These are phyloP conservation scores for Lamprotornis superbus DNA, from an alignment of 2,113 vertebrate species.

Conservation along the genomic window DNA sequence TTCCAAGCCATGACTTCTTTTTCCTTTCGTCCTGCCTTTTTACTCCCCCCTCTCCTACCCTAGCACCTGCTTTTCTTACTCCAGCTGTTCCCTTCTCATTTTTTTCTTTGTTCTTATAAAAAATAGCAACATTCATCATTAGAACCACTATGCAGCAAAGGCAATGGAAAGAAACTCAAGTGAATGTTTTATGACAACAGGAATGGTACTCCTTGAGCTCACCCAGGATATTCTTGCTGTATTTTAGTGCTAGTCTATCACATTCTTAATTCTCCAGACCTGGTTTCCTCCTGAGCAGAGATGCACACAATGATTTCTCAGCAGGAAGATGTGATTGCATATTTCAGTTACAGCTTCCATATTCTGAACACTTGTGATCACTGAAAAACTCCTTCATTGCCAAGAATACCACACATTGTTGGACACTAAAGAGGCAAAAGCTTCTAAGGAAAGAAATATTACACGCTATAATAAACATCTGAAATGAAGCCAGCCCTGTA, in stretches of 20 bases:
- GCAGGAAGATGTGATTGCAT: neutral
- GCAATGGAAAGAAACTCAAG: neutral
- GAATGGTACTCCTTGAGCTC: neutral
- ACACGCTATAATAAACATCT: neutral
- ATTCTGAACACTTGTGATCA: neutral
- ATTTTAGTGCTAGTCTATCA: neutral
- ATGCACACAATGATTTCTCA: neutral
- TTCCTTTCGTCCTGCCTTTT: neutral
- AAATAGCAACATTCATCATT: neutral
- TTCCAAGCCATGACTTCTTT: neutral
- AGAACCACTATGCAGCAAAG: neutral
- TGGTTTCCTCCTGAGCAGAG: neutral
- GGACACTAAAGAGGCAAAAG: neutral
- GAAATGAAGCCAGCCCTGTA: neutral
- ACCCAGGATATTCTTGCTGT: neutral
- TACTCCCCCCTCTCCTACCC: neutral
- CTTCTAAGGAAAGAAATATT: neutral
- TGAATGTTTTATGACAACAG: neutral
- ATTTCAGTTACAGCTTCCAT: neutral
- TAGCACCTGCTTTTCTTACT: neutral
- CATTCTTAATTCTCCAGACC: neutral
- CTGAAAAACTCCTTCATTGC: neutral
- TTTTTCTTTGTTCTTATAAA: neutral
- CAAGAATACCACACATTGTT: neutral
- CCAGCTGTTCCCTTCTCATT: neutral